Evolutionary conservation across 92 coral and sea anemone species (phyloP), one percentile per base, ranked within the genome.

Genomic region (Diadumene lineata): DNA sequence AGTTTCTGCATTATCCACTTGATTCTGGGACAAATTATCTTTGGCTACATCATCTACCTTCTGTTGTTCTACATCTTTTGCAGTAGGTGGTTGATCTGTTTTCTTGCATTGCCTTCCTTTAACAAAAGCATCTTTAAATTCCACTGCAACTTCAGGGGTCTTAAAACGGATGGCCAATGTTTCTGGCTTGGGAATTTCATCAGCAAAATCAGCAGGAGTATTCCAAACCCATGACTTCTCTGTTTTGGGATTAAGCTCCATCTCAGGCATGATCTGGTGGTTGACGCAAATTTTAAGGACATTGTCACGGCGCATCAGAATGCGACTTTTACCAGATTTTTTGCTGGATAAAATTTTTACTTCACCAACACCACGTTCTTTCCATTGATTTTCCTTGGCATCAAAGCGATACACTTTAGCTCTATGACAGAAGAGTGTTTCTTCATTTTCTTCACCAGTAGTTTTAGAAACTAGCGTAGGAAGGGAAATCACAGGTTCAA

Each of bases 301-400:
- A 66, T 92, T 91, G 2, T 92, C 99, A 44, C 99, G 93, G 28
- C 99, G 83, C 99, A 96, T 96, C 31, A 96, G 73, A 22, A 96
- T 60, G 67, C 99, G 88, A 69, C 64, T 62, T 43, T 69, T 88
- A 16, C 79, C 84, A 69, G 96, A 82, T 53, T 69, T 74, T 23
- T 85, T 55, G 73, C 89, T 68, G 62, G 38, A 43, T 50, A 96
- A 75, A 46, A 96, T 87, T 77, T 96, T 96, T 50, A 92, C 75
- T 13, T 92, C 96, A 19, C 99, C 99, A 19, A 96, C 62, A 48
- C 99, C 99, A 66, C 99, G 88, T 48, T 96, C 99, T 64, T 96
- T 96, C 99, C 99, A 96, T 69, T 89, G 96, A 2, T 85, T 81
- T n/a, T 82, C 43, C 9, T 75, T 89, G 32, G 79, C 44, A 66